Evolutionary conservation across 2,797 vertebrate genomes (phyloP).

Genomic region (Aselliscus stoliczkanus): DNA sequence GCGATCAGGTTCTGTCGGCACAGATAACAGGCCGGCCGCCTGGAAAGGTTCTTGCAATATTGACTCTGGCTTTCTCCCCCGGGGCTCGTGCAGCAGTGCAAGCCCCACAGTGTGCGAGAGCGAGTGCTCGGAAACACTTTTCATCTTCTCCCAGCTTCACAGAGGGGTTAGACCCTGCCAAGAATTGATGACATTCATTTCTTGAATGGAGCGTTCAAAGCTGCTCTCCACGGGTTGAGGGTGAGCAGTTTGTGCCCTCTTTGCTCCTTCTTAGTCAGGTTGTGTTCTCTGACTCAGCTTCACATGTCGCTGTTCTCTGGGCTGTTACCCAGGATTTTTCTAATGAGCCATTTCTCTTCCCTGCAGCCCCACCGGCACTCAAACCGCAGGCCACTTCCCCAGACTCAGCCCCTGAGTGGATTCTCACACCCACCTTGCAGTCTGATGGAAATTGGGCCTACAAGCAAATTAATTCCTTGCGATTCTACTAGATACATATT

Average conservation of each 20-base stretch:
- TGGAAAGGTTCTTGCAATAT: not conserved
- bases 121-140: not conserved
- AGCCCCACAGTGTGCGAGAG: not conserved
- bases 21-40: not conserved
- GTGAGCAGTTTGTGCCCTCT: not conserved
- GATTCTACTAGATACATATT: slow-evolving; percentile 43
- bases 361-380: not conserved
- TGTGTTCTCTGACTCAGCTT: slow-evolving; percentile 51
- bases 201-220: not conserved
- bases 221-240: not conserved
- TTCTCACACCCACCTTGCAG: not conserved
- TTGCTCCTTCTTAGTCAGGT: not conserved
- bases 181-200: not conserved
- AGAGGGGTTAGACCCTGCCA: not conserved
- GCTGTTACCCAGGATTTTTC: not conserved
- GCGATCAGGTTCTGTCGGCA: not conserved
- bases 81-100: not conserved
- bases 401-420: not conserved
- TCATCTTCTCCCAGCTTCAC: not conserved
- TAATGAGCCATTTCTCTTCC: slow-evolving; percentile 32
- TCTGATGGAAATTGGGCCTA: slow-evolving; percentile 39
- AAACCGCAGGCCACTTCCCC: not conserved
- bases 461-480: slow-evolving; percentile 40
- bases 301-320: not conserved
- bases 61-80: not conserved